Evolutionary conservation across 2,888 invertebrate species (phyloP).

Genomic region (Pseudeuparius sepicola): DNA sequence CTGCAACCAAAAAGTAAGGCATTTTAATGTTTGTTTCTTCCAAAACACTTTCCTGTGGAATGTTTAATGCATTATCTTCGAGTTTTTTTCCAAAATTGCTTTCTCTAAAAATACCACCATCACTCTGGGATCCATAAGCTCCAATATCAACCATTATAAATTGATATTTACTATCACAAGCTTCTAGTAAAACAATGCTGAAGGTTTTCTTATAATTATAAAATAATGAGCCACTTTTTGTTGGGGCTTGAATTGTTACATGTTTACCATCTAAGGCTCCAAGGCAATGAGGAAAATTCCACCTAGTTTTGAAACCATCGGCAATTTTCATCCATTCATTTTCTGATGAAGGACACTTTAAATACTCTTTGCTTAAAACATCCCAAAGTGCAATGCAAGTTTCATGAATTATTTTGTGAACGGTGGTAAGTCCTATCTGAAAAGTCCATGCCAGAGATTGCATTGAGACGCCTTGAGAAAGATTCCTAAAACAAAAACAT

Average conservation of each 20-base stretch:
- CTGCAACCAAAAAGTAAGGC: constrained; percentile 15
- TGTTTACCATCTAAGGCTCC: constrained; percentile 23
- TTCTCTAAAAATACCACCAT: constrained; percentile 16
- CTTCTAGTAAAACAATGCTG: constrained; percentile 18
- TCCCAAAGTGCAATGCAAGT: constrained; percentile 20
- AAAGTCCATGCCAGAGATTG: constrained; percentile 16
- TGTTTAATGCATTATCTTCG: constrained; percentile 3
- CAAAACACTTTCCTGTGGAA: constrained; percentile 4
- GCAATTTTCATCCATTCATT: constrained; percentile 21
- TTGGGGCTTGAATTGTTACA: constrained; percentile 21
- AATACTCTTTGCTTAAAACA: constrained; percentile 13
- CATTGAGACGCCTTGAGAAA: constrained; percentile 7
- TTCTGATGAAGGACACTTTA: constrained; percentile 18
- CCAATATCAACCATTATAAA: constrained; percentile 17
- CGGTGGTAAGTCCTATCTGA: constrained; percentile 20
- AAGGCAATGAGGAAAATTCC: constrained; percentile 24
- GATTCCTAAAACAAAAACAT: not conserved
- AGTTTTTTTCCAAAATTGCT: constrained; percentile 19
- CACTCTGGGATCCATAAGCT: constrained; percentile 17
- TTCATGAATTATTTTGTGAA: constrained; percentile 23
- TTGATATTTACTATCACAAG: constrained; percentile 14
- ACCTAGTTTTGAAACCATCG: constrained; percentile 17
- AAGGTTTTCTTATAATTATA: constrained; percentile 19
- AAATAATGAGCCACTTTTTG: constrained; percentile 20
- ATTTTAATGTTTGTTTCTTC: not conserved